Conservation (phyloP, 2,888 invertebrate species). For the Arge pagana region DNA sequence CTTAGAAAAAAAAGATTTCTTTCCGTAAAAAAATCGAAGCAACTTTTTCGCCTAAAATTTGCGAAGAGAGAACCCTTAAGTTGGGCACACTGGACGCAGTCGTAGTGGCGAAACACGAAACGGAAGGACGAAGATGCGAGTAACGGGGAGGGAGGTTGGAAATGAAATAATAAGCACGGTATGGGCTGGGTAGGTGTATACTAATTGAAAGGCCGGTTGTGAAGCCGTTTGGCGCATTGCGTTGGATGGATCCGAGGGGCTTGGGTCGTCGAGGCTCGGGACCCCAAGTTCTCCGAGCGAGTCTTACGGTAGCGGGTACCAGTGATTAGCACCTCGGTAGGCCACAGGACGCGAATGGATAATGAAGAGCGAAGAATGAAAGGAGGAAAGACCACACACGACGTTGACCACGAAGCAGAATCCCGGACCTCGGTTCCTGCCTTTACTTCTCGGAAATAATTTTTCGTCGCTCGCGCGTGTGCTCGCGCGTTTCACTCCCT, state of each 20-base stretch:
- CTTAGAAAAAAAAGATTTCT: too few relatives aligned
- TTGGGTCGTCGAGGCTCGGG: too few relatives aligned
- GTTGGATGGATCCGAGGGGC: too few relatives aligned
- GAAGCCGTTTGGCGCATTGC: slow-evolving; percentile 30
- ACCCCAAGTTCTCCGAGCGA: slow-evolving; percentile 31
- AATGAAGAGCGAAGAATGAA: slow-evolving; percentile 7
- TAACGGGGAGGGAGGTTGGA: not conserved
- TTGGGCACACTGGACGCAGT: not conserved
- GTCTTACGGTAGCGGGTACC: slow-evolving; percentile 47
- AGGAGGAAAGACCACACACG: slow-evolving; percentile 44
- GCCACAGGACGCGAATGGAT: slow-evolving; percentile 20
- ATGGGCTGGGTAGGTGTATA: slow-evolving; percentile 40
- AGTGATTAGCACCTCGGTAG: slow-evolving; percentile 49
- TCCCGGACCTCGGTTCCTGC: not conserved
- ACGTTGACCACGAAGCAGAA: too few relatives aligned
- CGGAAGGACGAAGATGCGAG: not conserved
- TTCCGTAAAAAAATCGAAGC: too few relatives aligned
- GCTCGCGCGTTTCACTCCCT: too few relatives aligned
- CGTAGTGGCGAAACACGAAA: not conserved
- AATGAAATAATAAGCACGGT: slow-evolving; percentile 16
- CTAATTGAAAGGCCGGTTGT: slow-evolving; percentile 56
- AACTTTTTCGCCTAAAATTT: too few relatives aligned
- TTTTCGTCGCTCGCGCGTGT: too few relatives aligned
- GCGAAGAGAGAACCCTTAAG: too few relatives aligned
- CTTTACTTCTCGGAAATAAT: too few relatives aligned